Conservation (phyloP, 2,797 vertebrate species). For the Alauda arvensis region DNA sequence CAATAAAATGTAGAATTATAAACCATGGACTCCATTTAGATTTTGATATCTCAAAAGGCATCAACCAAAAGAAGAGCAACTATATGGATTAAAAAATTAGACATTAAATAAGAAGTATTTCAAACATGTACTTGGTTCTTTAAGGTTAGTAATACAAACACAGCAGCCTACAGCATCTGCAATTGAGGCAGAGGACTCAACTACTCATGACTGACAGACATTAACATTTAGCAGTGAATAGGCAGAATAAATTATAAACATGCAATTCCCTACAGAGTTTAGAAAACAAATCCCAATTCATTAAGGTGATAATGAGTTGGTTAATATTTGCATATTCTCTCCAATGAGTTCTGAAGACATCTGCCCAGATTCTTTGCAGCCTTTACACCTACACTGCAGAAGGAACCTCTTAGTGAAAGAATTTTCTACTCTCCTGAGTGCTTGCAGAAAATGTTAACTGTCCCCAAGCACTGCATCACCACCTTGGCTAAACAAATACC, state of each 20-base stretch:
- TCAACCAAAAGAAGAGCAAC: background rate
- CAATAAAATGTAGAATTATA: background rate
- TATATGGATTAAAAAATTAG: background rate
- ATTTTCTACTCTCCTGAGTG: background rate
- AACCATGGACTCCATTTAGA: background rate
- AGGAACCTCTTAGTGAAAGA: background rate
- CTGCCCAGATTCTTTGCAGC: background rate
- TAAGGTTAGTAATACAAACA: background rate
- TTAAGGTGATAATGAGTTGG: slow-evolving; percentile 53
- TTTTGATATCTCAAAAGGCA: background rate
- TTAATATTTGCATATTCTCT: slow-evolving; percentile 44
- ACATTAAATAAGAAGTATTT: background rate
- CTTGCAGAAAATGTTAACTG: background rate
- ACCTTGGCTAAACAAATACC: background rate
- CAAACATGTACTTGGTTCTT: background rate
- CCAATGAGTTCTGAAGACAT: slow-evolving; percentile 25
- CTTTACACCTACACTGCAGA: background rate
- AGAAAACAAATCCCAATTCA: slow-evolving; percentile 49
- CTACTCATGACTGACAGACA: slow-evolving; percentile 28
- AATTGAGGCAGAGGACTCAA: background rate
- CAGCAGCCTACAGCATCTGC: slow-evolving; percentile 19
- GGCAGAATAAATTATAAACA: slow-evolving; percentile 19
- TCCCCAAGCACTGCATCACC: background rate
- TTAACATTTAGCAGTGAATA: slow-evolving; percentile 28
- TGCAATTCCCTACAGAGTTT: slow-evolving; percentile 30